phyloP scores from a whole-genome alignment of 2,797 vertebrate genomes.

The Pogoniulus pusillus region DNA sequence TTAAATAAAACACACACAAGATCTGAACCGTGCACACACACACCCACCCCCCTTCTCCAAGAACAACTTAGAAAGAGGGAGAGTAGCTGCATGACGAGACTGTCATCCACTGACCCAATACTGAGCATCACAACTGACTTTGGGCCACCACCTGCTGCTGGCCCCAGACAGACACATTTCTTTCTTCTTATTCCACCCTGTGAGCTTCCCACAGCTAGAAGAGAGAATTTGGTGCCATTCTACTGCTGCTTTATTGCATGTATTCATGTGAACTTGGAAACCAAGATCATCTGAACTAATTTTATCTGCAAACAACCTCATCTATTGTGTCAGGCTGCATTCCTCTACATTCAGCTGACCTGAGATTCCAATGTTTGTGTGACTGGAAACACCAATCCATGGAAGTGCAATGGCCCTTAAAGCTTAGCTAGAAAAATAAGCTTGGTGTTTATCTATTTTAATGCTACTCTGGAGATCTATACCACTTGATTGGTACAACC shows the following conservation, averaged over 20 bases:
- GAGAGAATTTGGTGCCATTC: not conserved
- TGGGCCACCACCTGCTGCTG: not conserved
- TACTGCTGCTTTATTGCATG: not conserved
- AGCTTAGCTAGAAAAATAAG: not conserved
- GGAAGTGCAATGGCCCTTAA: not conserved
- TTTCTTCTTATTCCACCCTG: not conserved
- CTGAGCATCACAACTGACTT: not conserved
- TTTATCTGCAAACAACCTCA: not conserved
- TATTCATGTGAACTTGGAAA: not conserved
- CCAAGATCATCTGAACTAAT: not conserved
- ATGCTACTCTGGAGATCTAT: not conserved
- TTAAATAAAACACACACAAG: not conserved
- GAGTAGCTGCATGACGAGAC: not conserved
- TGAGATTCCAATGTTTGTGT: not conserved
- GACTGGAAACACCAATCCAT: not conserved
- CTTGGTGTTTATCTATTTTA: not conserved
- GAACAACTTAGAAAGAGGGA: not conserved
- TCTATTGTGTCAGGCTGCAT: not conserved
- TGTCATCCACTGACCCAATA: not conserved
- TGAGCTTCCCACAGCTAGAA: not conserved
- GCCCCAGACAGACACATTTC: not conserved
- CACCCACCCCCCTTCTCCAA: rapidly evolving
- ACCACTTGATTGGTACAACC: not conserved
- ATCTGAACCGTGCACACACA: too few species aligned
- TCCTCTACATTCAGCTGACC: not conserved